Evolutionary conservation across 2,888 invertebrate genomes (phyloP), one percentile per base, ranked within the genome.

Genomic region (Hoplodrina ambigua): DNA sequence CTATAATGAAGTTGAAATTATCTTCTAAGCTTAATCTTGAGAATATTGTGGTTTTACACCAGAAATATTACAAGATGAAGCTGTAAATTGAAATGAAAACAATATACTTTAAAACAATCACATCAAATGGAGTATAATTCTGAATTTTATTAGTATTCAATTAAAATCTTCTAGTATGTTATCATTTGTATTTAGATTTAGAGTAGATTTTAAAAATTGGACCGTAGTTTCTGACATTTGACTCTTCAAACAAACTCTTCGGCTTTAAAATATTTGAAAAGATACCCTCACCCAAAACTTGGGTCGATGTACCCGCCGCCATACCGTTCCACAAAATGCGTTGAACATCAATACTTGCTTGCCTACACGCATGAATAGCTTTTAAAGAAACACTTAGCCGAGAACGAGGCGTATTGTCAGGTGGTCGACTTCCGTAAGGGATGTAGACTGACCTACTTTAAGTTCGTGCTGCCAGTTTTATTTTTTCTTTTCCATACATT

Each of bases 361-460:
- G 44, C 50, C 25, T 72, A 53, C 69, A 67, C 73, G 70, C 63
- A 53, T 65, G 68, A 75, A 68, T 30, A 61, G 69, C 56, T 71
- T 81, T 74, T 59, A 78, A 75, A 81, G 65, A 73, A 72, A 72
- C 76, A 70, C 75, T 74, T 67, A 78, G 62, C 53, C 44, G 50
- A 52, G 75, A 79, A 57, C 65, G 66, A 66, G 66, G 64, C 72
- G 64, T 61, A 72, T 67, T 58, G 72, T 78, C 71, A 73, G 75
- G 77, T 83, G 64, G 58, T 41, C 68, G 64, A 62, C 77, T 85
- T 77, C 81, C 76, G 65, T 46, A 70, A 74, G 80, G 70, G 69
- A 75, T 72, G 72, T 20, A 57, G 53, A 49, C 49, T 80, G 85
- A 63, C 84, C 82, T 78, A 83, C 71, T 71, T 83, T 53, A 49